These are phyloP conservation scores for Trogon melanurus DNA, from an alignment of 2,113 vertebrate species.

Conservation along the genomic window DNA sequence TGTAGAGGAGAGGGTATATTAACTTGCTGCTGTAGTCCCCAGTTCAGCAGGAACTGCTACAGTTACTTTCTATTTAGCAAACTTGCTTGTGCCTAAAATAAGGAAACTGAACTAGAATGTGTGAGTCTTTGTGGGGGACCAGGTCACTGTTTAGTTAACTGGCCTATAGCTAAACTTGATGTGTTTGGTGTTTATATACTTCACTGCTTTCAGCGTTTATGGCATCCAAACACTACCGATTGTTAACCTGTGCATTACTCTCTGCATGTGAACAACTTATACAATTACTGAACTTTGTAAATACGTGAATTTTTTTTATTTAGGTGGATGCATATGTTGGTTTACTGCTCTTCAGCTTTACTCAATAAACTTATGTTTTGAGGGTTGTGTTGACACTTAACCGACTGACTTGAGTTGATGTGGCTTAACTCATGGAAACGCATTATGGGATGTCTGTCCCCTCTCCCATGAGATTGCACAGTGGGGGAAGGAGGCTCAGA, in stretches of 20 bases:
- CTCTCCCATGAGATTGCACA: neutral
- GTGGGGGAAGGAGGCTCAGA: neutral
- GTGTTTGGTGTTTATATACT: constrained; percentile 72
- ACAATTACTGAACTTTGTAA: constrained; percentile 79
- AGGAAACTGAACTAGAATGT: constrained; percentile 68
- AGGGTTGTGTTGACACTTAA: constrained; percentile 77
- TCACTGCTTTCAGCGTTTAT: constrained; percentile 72
- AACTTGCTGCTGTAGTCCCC: constrained; percentile 56
- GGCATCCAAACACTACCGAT: constrained; percentile 72
- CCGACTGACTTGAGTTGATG: constrained; percentile 55
- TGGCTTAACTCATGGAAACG: constrained; percentile 23
- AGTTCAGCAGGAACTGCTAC: constrained; percentile 68
- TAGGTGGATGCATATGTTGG: constrained; percentile 81
- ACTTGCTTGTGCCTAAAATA: constrained; percentile 76
- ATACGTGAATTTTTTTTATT: constrained; percentile 80
- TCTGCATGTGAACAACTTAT: constrained; percentile 80
- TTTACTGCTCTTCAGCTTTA: constrained; percentile 80
- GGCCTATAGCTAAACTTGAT: constrained; percentile 70
- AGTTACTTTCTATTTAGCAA: constrained; percentile 65
- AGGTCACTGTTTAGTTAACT: constrained; percentile 68
- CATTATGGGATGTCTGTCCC: neutral
- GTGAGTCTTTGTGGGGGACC: constrained; percentile 67
- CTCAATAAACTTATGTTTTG: constrained; percentile 83
- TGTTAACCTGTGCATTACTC: constrained; percentile 77
- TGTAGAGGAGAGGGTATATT: constrained; percentile 68